These are phyloP conservation scores for Caenorhabditis sp. DNA, from an alignment of 2,888 invertebrate genomes.

Conservation along the genomic window DNA sequence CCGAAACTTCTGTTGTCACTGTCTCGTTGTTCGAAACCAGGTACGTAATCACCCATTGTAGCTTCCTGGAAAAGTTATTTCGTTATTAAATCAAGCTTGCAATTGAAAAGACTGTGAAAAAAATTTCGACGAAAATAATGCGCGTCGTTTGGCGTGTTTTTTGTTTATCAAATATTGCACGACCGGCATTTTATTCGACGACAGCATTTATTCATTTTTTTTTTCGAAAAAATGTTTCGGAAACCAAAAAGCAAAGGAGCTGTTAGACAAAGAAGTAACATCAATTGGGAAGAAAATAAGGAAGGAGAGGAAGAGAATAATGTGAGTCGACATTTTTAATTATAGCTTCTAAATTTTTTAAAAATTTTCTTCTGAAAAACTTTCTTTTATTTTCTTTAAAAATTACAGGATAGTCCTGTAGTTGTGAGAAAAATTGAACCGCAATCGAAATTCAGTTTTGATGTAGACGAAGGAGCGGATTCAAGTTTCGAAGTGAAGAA, in stretches of 20 bases:
- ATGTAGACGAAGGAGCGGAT: slow-evolving; percentile 57
- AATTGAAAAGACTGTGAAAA: slow-evolving; percentile 1
- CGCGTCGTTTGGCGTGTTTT: neutral
- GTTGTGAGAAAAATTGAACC: slow-evolving; percentile 5
- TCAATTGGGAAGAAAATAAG: slow-evolving; percentile 30
- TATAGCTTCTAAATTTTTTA: too few relatives aligned
- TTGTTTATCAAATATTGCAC: slow-evolving; percentile 4
- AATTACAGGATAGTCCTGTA: neutral
- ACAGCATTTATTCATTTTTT: neutral
- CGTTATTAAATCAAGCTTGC: too few relatives aligned
- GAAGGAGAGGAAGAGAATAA: neutral
- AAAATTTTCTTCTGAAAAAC: too few relatives aligned
- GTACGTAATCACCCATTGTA: slow-evolving; percentile 65
- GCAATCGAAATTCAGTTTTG: slow-evolving; percentile 56
- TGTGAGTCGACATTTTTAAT: neutral
- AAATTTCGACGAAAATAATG: neutral
- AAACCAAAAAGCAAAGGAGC: slow-evolving; percentile 60
- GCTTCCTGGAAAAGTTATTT: neutral
- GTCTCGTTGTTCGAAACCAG: slow-evolving; percentile 62
- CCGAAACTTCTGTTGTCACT: slow-evolving; percentile 56
- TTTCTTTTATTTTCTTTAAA: too few relatives aligned
- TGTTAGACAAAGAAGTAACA: slow-evolving; percentile 44
- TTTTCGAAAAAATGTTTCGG: slow-evolving; percentile 57
- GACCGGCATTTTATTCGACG: slow-evolving; percentile 7
- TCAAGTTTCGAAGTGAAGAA: slow-evolving; percentile 60